Base-by-base conservation (phyloP, 2,113 vertebrate genomes). In the Tychaedon coryphoeus region DNA sequence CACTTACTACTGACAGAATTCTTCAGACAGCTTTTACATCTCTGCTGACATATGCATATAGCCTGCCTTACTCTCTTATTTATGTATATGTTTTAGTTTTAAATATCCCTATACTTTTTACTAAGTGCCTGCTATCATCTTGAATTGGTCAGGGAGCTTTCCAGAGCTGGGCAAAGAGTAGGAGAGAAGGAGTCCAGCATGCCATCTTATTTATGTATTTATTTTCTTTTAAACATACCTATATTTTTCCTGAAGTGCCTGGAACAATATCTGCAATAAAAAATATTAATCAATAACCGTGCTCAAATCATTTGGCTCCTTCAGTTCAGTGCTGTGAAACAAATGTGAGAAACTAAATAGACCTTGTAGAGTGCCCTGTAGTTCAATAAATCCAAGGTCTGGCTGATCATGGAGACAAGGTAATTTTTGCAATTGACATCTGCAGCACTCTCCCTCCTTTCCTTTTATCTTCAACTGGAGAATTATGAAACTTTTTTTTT, bases 351-450 rank as follows among this genome's bases (percentile, higher is more conserved):
- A 94, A 86, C 51, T 80, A 96, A 95, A 95, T 12, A 88, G 81
- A 79, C 31, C 78, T 93, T 92, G 81, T n/a, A 72, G 70, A 72
- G 74, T 85, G 58, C 71, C 53, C 87, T 80, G 66, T 73, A 90
- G 93, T 70, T 93, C 90, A 88, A 94, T 95, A 95, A 94, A 96
- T 92, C 86, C 75, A 77, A 88, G 56, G 71, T 47, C 75, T 73
- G 38, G 56, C 85, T 88, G 62, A 93, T 82, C 90, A 80, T 2
- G 2, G 85, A 93, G 66, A 95, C 29, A 70, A 94, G 72, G 79
- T 86, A 88, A 94, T 97, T 95, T 95, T 73, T 43, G 2, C 72
- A 85, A 80, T 77, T 90, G 93, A 92, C 94, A 67, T 80, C 67
- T 83, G n/a, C 62, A 91, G 14, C 54, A 28, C 18, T 60, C 33